phyloP scores from a whole-genome alignment of 2,797 vertebrate species.

The Phrynocephalus vlangalii region DNA sequence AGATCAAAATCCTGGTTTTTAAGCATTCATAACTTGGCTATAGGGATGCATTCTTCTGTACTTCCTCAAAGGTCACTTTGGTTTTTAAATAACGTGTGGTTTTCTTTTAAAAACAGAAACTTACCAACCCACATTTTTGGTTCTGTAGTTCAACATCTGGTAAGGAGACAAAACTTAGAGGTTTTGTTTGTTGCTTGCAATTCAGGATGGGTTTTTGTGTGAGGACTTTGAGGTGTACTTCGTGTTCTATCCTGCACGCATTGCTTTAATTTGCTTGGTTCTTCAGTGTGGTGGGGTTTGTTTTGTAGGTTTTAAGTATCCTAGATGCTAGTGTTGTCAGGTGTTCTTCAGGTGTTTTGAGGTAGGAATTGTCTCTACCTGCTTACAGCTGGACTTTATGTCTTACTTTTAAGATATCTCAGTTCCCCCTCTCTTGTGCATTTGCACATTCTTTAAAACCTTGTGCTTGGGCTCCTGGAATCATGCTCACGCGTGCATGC shows the following conservation, averaged over 20 bases:
- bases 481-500: too few relatives aligned
- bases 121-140: slow-evolving; percentile 62
- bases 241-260: not conserved
- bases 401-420: not conserved
- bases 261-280: slow-evolving; percentile 5
- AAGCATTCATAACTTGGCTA: slow-evolving; percentile 59
- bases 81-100: slow-evolving; percentile 53
- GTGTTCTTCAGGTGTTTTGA: not conserved
- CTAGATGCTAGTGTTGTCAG: not conserved
- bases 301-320: not conserved
- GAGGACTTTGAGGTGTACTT: slow-evolving; percentile 3
- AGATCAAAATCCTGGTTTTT: slow-evolving; percentile 55
- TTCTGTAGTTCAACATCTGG: slow-evolving; percentile 62
- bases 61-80: slow-evolving; percentile 55
- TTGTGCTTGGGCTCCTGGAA: not conserved
- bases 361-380: not conserved
- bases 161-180: slow-evolving; percentile 34
- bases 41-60: slow-evolving; percentile 36
- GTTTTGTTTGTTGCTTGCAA: slow-evolving; percentile 6
- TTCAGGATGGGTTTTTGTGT: slow-evolving; percentile 39
- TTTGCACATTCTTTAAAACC: not conserved
- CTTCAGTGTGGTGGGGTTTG: not conserved
- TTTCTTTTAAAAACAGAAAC: slow-evolving; percentile 61
- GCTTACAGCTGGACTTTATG: not conserved
- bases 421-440: not conserved